These are phyloP conservation scores for Metellina segmentata DNA, from an alignment of 2,888 invertebrate genomes.

Conservation along the genomic window DNA sequence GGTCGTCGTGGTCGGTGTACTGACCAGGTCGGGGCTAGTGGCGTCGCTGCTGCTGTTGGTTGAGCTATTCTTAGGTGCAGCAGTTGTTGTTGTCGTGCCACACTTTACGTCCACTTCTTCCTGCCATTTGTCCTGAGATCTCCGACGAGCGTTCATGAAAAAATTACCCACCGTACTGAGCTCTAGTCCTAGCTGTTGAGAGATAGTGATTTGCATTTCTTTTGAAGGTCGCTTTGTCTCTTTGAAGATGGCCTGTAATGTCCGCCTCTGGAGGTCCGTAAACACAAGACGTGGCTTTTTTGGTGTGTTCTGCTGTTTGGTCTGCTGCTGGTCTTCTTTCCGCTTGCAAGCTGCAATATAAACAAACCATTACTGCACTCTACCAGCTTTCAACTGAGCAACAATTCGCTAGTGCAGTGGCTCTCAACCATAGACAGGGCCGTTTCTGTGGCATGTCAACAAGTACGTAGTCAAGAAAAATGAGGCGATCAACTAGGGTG, in stretches of 20 bases:
- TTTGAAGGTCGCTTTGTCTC: conserved; percentile 99
- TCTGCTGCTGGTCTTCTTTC: conserved; percentile 88
- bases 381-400: neutral
- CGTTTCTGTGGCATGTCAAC: no score
- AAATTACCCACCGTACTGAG: conserved; percentile 99
- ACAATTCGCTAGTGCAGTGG: neutral
- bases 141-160: conserved; percentile 99
- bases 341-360: conserved; percentile 91
- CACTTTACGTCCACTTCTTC: conserved; percentile 86
- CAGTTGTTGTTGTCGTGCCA: conserved; percentile 56
- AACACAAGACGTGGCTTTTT: conserved; percentile 99
- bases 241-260: conserved; percentile 99
- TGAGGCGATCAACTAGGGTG: no score
- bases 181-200: conserved; percentile 96
- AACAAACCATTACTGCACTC: conserved; percentile 16
- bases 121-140: conserved; percentile 95
- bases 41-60: conserved; percentile 69
- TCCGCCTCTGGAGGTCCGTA: conserved; percentile 99
- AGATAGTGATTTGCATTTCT: conserved; percentile 99
- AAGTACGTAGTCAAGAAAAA: no score
- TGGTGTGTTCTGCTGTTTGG: conserved; percentile 85
- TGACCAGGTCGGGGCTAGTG: conserved; percentile 59
- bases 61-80: conserved; percentile 57
- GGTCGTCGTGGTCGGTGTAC: conserved; percentile 66
- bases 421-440: no score